phyloP scores from a whole-genome alignment of 2,888 invertebrate genomes.

The Phytoseiulus persimilis region DNA sequence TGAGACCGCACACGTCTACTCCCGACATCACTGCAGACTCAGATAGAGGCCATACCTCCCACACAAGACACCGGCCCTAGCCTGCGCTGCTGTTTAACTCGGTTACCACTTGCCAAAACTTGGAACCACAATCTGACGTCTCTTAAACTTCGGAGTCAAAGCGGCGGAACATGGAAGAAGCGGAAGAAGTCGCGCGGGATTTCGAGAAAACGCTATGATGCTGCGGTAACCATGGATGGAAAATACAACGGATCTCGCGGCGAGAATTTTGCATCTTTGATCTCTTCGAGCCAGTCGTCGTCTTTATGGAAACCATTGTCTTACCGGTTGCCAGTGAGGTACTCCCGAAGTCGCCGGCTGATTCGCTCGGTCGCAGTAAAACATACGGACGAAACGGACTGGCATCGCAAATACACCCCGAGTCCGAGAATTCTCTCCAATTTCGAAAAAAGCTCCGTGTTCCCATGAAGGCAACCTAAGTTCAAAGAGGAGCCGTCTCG shows the following conservation, averaged over 20 bases:
- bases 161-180: not conserved
- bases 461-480: not conserved
- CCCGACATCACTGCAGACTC: conserved; percentile 58
- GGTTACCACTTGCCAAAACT: not conserved
- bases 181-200: not conserved
- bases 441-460: not conserved
- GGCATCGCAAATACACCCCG: not conserved
- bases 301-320: not conserved
- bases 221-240: too few species aligned
- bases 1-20: conserved; percentile 73
- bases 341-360: not conserved
- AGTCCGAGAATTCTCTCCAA: not conserved
- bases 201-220: not conserved
- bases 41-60: not conserved
- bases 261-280: too few species aligned
- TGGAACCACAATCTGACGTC: not conserved
- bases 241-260: too few species aligned
- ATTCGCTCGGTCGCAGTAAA: not conserved
- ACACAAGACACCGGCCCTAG: not conserved
- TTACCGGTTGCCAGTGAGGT: not conserved
- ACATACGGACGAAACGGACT: not conserved
- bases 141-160: not conserved
- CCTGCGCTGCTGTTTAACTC: not conserved
- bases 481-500: not conserved
- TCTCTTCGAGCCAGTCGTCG: not conserved